phyloP scores from a whole-genome alignment of 2,113 vertebrate genomes.

The Eublepharis macularius region DNA sequence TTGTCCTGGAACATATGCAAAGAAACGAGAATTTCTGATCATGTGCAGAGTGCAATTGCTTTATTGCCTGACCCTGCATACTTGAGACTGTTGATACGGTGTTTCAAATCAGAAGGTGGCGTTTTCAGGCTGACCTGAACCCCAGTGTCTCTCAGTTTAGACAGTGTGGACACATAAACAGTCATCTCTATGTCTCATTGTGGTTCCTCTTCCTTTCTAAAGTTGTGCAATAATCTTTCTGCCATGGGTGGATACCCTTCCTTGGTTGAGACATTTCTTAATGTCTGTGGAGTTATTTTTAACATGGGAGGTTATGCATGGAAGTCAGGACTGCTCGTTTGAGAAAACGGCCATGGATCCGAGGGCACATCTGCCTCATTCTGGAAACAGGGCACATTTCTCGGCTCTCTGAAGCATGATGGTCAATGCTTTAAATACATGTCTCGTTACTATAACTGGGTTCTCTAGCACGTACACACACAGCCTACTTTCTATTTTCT shows the following conservation, averaged over 20 bases:
- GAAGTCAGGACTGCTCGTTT: not conserved
- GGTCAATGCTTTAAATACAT: constrained; percentile 9
- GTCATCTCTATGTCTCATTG: not conserved
- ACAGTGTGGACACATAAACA: not conserved
- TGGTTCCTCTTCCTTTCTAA: not conserved
- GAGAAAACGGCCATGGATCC: not conserved
- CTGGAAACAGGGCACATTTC: constrained; percentile 11
- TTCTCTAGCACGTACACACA: not conserved
- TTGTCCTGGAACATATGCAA: not conserved
- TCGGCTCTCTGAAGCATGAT: constrained; percentile 12
- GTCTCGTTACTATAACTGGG: constrained; percentile 3
- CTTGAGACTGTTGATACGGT: not conserved
- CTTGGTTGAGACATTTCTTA: constrained; percentile 12
- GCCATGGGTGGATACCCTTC: not conserved
- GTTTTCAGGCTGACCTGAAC: not conserved
- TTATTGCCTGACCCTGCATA: not conserved
- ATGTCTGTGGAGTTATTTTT: constrained; percentile 31
- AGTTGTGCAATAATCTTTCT: not conserved
- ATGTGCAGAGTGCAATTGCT: not conserved
- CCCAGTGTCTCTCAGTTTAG: not conserved
- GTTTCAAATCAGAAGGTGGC: not conserved
- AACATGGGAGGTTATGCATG: not conserved
- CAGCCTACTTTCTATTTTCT: constrained; percentile 12
- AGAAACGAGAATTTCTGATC: not conserved
- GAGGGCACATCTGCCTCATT: constrained; percentile 16